A percentile compares a stretch with the other conserved stretches of the same genome.
phyloP scores from a whole-genome alignment of 37 sponge, comb jelly and placozoan species.

The Theonella swinhoei region DNA sequence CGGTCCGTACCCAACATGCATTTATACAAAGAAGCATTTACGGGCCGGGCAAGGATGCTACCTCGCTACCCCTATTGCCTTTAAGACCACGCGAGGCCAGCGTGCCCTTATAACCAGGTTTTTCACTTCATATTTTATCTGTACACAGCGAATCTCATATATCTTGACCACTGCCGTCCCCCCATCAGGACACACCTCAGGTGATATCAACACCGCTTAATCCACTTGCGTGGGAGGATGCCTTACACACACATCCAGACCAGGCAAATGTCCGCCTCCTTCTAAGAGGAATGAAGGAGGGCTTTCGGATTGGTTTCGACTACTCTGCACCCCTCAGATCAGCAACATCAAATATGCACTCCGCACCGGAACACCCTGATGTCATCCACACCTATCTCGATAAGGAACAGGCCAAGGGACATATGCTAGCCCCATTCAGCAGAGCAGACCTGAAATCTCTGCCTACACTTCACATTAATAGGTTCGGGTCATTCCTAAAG shows the following conservation, averaged over 20 bases:
- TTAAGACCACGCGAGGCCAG: no score
- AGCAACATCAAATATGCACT: background rate
- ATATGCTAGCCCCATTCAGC: no score
- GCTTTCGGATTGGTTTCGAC: background rate
- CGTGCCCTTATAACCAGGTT: no score
- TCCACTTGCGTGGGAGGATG: background rate
- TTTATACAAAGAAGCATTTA: no score
- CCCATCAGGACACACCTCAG: background rate
- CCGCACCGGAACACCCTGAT: slow-evolving; percentile 6
- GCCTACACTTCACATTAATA: background rate
- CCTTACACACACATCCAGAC: background rate
- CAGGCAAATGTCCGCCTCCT: background rate
- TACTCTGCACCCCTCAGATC: slow-evolving; percentile 3
- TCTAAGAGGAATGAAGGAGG: background rate
- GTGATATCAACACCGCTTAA: background rate
- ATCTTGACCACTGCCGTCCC: background rate
- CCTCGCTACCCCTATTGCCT: no score
- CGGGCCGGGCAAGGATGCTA: no score
- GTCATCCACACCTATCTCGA: background rate
- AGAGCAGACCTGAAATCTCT: background rate
- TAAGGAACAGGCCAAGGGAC: background rate
- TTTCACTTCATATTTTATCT: no score
- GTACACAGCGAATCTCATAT: background rate
- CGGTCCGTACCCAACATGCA: no score
- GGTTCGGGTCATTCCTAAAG: background rate